A percentile compares a stretch with the other conserved stretches of the same genome.
Evolutionary conservation across 2,113 vertebrate genomes (phyloP).

Genomic region (Galbula dea): DNA sequence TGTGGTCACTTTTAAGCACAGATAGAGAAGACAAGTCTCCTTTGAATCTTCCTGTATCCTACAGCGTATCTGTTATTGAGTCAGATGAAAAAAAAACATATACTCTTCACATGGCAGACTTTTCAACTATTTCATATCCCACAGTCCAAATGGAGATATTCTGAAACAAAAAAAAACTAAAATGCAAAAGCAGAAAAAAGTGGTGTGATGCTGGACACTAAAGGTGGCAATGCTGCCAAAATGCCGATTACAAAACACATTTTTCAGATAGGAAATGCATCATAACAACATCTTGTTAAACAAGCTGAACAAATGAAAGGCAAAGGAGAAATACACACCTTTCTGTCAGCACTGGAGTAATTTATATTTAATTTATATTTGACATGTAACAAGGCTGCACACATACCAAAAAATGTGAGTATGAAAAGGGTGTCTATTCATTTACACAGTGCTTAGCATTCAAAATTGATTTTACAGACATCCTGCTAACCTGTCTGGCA

Average conservation of each 20-base stretch:
- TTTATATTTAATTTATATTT: conserved; percentile 25
- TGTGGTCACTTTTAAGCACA: neutral
- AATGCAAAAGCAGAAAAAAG: neutral
- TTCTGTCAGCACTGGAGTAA: neutral
- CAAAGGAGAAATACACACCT: conserved; percentile 8
- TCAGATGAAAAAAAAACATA: rapidly evolving
- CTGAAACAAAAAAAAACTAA: neutral
- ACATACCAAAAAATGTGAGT: neutral
- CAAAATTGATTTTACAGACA: conserved; percentile 54
- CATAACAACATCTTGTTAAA: conserved; percentile 15
- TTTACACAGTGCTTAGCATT: conserved; percentile 32
- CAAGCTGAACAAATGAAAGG: neutral
- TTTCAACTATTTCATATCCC: neutral
- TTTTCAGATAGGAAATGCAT: conserved; percentile 15
- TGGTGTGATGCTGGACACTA: neutral
- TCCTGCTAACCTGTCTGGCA: conserved; percentile 43
- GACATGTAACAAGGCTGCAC: neutral
- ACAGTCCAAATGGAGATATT: neutral
- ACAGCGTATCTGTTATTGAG: neutral
- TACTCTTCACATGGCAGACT: neutral
- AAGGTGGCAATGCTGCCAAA: neutral
- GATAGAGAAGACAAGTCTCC: neutral
- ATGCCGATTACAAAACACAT: neutral
- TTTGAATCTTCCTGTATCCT: neutral
- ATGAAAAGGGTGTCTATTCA: conserved; percentile 40